A percentile compares a stretch with the other conserved stretches of the same genome.
Evolutionary conservation across 2,797 vertebrate genomes (phyloP).

Genomic region (Sebastes miniatus): DNA sequence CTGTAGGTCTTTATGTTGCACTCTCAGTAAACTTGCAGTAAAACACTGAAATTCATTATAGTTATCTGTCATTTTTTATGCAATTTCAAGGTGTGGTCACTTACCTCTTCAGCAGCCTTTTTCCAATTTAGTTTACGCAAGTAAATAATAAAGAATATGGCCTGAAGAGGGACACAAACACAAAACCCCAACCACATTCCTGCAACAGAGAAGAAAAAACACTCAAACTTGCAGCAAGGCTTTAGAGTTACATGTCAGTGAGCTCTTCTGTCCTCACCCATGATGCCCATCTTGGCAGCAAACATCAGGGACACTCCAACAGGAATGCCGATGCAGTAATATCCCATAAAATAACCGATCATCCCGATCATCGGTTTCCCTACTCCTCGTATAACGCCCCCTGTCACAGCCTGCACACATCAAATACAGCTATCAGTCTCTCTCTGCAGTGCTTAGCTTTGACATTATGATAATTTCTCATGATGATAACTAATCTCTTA

Average conservation of each 20-base stretch:
- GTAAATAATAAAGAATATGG: conserved; percentile 76
- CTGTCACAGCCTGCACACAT: conserved; percentile 74
- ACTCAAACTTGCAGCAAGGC: not conserved
- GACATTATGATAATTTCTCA: not conserved
- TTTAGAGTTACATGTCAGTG: not conserved
- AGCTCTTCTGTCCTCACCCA: conserved; percentile 70
- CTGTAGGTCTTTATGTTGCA: not conserved
- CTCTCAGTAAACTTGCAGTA: not conserved
- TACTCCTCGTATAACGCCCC: conserved; percentile 81
- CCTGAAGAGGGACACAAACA: conserved; percentile 77
- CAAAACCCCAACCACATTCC: conserved; percentile 87
- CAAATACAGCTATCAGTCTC: not conserved
- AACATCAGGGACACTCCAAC: conserved; percentile 86
- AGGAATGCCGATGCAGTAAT: conserved; percentile 84
- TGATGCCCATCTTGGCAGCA: conserved; percentile 79
- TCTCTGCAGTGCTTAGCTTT: not conserved
- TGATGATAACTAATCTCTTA: conserved; percentile 52
- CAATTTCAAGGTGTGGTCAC: not conserved
- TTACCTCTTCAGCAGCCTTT: conserved; percentile 83
- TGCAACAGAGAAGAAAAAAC: conserved; percentile 12
- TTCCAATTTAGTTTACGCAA: conserved; percentile 84
- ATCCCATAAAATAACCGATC: conserved; percentile 81
- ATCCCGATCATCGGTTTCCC: conserved; percentile 86
- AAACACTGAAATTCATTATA: not conserved
- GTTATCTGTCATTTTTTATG: not conserved